phyloP scores from a whole-genome alignment of 2,113 vertebrate species.

The Muntiacus muntjak region DNA sequence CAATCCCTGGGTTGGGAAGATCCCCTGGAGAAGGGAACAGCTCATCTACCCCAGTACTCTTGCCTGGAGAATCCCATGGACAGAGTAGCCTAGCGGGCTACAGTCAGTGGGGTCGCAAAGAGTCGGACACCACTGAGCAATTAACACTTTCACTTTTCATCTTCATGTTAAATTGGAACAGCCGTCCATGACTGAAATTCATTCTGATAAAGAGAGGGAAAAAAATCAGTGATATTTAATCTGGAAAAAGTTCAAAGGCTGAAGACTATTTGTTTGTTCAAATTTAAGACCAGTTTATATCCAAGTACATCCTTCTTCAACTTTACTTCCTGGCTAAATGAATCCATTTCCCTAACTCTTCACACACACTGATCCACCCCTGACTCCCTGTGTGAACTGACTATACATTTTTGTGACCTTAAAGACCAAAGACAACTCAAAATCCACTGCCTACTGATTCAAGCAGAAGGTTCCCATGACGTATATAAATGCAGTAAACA shows the following conservation, averaged over 20 bases:
- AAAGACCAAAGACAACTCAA: neutral
- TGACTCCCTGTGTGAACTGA: neutral
- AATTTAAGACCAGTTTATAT: neutral
- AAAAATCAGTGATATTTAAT: neutral
- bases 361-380: neutral
- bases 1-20: neutral
- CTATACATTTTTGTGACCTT: neutral
- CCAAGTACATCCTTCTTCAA: neutral
- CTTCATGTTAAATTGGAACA: neutral
- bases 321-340: neutral
- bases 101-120: neutral
- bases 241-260: neutral
- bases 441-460: neutral
- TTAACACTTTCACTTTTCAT: neutral
- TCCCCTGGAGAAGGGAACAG: neutral
- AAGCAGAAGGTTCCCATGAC: neutral
- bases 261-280: neutral
- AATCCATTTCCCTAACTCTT: neutral
- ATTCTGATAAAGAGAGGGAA: neutral
- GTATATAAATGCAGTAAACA: slow-evolving; percentile 60
- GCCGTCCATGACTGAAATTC: neutral
- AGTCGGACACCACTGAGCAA: neutral
- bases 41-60: neutral
- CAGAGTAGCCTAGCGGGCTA: neutral
- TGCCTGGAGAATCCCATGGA: neutral